A percentile compares a stretch with the other conserved stretches of the same genome.
Evolutionary conservation across 2,888 invertebrate species (phyloP).

Genomic region (Endomychus coccineus): DNA sequence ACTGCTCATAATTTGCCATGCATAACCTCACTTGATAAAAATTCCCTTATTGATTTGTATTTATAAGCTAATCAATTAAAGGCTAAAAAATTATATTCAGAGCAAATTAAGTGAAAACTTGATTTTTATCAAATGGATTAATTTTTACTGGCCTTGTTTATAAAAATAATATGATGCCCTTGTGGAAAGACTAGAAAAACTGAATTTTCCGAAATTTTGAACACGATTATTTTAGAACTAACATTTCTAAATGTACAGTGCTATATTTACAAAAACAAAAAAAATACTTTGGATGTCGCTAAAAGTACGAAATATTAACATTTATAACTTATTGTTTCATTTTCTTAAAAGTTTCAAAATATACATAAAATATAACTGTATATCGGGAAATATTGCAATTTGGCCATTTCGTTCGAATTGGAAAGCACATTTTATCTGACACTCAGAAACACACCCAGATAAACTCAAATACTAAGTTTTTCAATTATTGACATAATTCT

Average conservation of each 20-base stretch:
- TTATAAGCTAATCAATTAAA: too few species aligned
- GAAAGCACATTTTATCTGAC: slow-evolving; percentile 36
- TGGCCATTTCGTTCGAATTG: slow-evolving; percentile 34
- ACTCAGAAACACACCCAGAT: too few species aligned
- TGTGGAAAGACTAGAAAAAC: slow-evolving; percentile 30
- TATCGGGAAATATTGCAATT: slow-evolving; percentile 31
- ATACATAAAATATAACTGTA: slow-evolving; percentile 1
- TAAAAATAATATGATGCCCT: slow-evolving; percentile 24
- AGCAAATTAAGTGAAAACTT: too few species aligned
- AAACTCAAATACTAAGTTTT: too few species aligned
- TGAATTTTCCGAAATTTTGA: slow-evolving; percentile 14
- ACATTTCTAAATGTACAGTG: slow-evolving; percentile 18
- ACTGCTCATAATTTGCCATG: too few species aligned
- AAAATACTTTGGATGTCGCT: slow-evolving; percentile 28
- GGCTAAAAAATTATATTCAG: too few species aligned
- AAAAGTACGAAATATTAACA: slow-evolving; percentile 28
- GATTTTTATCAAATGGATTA: too few species aligned
- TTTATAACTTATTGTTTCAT: slow-evolving; percentile 21
- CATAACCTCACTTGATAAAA: too few species aligned
- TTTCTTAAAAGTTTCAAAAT: slow-evolving; percentile 8
- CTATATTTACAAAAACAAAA: slow-evolving; percentile 28
- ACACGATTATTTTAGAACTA: slow-evolving; percentile 16
- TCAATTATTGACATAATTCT: too few species aligned
- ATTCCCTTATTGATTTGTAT: too few species aligned
- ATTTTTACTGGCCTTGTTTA: slow-evolving; percentile 14